Evolutionary conservation across 2,888 invertebrate species (phyloP), one percentile per base, ranked within the genome.

Genomic region (Spodoptera exigua): DNA sequence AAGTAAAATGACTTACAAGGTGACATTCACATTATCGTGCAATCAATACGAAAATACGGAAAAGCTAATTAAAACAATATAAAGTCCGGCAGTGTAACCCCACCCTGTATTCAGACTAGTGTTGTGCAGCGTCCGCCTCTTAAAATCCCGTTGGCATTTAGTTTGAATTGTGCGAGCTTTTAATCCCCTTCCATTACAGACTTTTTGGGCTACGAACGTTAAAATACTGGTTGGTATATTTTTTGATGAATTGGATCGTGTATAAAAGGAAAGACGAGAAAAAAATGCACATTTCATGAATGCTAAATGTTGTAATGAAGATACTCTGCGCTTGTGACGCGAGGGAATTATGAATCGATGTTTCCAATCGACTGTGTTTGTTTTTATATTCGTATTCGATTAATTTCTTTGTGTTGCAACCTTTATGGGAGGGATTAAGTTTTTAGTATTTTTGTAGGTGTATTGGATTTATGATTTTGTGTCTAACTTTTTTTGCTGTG

Each of bases 111-210:
- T 40, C 16, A 13, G 13, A 54, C 45, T 65, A 73, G 66, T 65
- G 57, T 61, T 47, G 53, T 61, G 55, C 64, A 32, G 60, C 76
- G 60, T 71, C 66, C 60, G 57, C 61, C 63, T 70, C 65, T 78
- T 69, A 74, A 81, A 80, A 81, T 77, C 78, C 77, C 79, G 76
- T 59, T 62, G 70, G 81, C 79, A 75, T 77, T 82, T 81, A 75
- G 74, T 73, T 78, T 80, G 78, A 82, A 78, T 80, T 79, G 80
- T 82, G 81, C 81, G 79, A 81, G 81, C 80, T 79, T 82, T 85
- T 85, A 82, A 84, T 81, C 73, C 78, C 45, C 62, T 67, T 71
- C 64, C 67, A 69, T 67, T 67, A 68, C 65, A 47, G 52, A 69
- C 61, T 71, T 75, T 75, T 74, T 65, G 61, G 57, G 12, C 57